phyloP scores from a whole-genome alignment of 2,888 invertebrate species.

The Eristalis pertinax region DNA sequence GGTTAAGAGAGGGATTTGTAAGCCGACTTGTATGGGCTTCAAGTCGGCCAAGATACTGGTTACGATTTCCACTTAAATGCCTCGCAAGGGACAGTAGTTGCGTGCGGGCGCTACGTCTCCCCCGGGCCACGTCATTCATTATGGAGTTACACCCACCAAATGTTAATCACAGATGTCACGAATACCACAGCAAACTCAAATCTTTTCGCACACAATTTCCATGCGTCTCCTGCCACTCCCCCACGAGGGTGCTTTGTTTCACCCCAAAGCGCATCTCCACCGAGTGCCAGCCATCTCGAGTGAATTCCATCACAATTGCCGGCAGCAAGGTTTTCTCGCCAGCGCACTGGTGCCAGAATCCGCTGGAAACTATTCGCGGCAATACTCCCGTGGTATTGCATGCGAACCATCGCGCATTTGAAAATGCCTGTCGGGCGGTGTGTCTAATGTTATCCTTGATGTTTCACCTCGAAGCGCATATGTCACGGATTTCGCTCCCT shows the following conservation, averaged over 20 bases:
- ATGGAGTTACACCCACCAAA: not conserved
- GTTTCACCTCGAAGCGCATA: conserved; percentile 36
- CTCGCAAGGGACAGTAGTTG: not conserved
- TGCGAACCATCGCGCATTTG: conserved; percentile 13
- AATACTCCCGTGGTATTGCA: conserved; percentile 23
- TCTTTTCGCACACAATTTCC: not conserved
- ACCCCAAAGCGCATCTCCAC: not conserved
- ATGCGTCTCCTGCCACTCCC: not conserved
- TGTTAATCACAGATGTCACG: not conserved
- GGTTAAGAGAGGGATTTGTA: not conserved
- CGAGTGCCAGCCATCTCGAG: not conserved
- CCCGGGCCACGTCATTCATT: not conserved
- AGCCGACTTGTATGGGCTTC: not conserved
- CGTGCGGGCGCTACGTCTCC: not conserved
- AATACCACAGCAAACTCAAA: not conserved
- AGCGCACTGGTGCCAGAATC: conserved; percentile 29
- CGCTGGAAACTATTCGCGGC: conserved; percentile 21
- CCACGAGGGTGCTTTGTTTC: not conserved
- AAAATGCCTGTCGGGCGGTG: conserved; percentile 7
- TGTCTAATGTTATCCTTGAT: conserved; percentile 27
- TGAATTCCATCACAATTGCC: not conserved
- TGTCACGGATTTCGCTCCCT: conserved; percentile 34
- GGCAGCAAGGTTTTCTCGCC: not conserved
- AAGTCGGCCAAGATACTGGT: not conserved
- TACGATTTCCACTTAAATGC: not conserved